Percentiles rank a stretch among this genome's conserved stretches.
These are phyloP conservation scores for Xiphophorus maculatus DNA, from an alignment of 2,113 vertebrate species.

Conservation along the genomic window DNA sequence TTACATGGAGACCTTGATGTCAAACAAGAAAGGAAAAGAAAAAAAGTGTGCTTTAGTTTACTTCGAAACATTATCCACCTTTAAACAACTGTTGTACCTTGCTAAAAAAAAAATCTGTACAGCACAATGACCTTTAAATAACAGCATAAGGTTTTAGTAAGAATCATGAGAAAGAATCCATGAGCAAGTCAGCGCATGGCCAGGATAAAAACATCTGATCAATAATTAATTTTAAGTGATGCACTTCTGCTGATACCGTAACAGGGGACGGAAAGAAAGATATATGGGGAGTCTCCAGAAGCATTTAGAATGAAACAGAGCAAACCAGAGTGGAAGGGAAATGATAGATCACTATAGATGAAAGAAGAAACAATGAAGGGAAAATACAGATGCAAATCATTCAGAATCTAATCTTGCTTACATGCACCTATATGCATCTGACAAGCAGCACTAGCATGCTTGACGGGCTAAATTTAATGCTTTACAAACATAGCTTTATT, in stretches of 20 bases:
- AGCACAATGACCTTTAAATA: neutral
- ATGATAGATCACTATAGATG: conserved; percentile 34
- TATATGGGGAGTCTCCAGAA: conserved; percentile 28
- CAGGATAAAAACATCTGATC: conserved; percentile 31
- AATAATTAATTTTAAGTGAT: conserved; percentile 33
- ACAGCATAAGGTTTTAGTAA: neutral
- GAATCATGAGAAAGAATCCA: neutral
- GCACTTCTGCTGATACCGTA: conserved; percentile 3
- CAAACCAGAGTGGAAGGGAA: conserved; percentile 15
- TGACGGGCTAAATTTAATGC: neutral
- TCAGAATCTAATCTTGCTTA: conserved; percentile 26
- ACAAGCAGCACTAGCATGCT: conserved; percentile 27
- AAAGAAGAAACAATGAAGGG: conserved; percentile 25
- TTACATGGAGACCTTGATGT: too few relatives aligned
- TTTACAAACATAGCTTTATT: neutral
- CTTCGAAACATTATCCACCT: too few relatives aligned
- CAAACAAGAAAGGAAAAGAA: too few relatives aligned
- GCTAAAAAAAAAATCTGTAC: neutral
- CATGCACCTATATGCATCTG: conserved; percentile 19
- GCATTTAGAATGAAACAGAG: neutral
- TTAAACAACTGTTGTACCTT: neutral
- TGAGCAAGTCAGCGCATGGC: conserved; percentile 7
- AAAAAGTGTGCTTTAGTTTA: too few relatives aligned
- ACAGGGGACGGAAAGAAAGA: neutral
- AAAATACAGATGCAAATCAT: conserved; percentile 29